These are phyloP conservation scores for Drosophila greeni DNA, from an alignment of 2,888 invertebrate genomes.

Conservation along the genomic window DNA sequence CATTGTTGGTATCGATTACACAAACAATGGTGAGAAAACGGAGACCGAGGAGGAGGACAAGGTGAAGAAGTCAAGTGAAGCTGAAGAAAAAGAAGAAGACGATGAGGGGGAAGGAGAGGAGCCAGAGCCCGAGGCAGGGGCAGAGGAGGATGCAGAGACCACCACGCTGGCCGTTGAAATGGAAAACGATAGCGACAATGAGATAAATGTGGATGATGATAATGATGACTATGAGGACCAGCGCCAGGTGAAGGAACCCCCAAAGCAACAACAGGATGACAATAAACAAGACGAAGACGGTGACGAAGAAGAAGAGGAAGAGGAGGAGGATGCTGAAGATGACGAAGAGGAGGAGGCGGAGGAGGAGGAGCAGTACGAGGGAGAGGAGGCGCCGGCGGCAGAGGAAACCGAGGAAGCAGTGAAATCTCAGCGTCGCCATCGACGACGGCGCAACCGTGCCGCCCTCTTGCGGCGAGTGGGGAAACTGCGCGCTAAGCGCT, in stretches of 20 bases:
- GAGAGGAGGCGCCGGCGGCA: conserved; percentile 11
- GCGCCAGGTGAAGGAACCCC: conserved; percentile 35
- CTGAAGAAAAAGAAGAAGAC: conserved; percentile 10
- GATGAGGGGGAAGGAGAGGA: conserved; percentile 2
- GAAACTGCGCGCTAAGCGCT: conserved; percentile 24
- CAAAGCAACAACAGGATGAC: conserved; percentile 6
- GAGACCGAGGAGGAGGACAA: neutral
- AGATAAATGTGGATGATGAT: conserved; percentile 58
- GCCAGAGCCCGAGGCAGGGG: conserved; percentile 3
- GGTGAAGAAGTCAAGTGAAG: conserved; percentile 13
- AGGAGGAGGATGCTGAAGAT: conserved; percentile 20
- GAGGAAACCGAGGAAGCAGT: conserved; percentile 35
- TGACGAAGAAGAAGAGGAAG: conserved; percentile 33
- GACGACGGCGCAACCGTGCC: conserved; percentile 42
- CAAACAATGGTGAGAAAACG: conserved; percentile 17
- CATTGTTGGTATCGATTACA: conserved; percentile 22
- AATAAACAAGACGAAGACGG: conserved; percentile 10
- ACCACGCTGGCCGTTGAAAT: conserved; percentile 40
- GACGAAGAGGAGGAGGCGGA: conserved; percentile 9
- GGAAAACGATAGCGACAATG: conserved; percentile 60
- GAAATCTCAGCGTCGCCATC: conserved; percentile 41
- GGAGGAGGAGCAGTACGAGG: conserved; percentile 21
- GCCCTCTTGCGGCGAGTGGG: conserved; percentile 19
- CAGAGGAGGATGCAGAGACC: conserved; percentile 19
- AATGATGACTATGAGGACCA: conserved; percentile 48